Percentiles rank a stretch among this genome's conserved stretches.
Conservation (phyloP, 2,113 vertebrate genomes). For the Uria aalge region DNA sequence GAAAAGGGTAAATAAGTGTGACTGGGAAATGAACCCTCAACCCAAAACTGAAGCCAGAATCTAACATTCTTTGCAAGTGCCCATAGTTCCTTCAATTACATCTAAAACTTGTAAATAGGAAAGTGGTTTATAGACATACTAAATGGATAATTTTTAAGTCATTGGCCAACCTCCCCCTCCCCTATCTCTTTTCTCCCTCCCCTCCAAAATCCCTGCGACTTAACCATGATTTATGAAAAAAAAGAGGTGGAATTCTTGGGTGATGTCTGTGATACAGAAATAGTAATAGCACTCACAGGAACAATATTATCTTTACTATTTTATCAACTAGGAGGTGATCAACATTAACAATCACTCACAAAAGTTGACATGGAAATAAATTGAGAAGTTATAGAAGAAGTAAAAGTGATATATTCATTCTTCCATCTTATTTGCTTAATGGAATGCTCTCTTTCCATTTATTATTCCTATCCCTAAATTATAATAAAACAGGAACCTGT, state of each 20-base stretch:
- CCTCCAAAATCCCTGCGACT: not conserved
- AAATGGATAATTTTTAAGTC: not conserved
- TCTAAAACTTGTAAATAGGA: slow-evolving; percentile 27
- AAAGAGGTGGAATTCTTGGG: not conserved
- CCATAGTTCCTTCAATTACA: slow-evolving; percentile 53
- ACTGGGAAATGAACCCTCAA: slow-evolving; percentile 41
- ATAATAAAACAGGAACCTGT: not conserved
- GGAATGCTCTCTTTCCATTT: not conserved
- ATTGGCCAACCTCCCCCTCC: not conserved
- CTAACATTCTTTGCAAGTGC: slow-evolving; percentile 52
- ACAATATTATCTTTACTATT: slow-evolving; percentile 11
- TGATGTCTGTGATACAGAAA: not conserved
- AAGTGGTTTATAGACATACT: slow-evolving; percentile 47
- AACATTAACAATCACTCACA: slow-evolving; percentile 5
- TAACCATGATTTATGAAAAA: slow-evolving; percentile 18
- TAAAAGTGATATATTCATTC: not conserved
- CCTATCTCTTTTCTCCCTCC: not conserved
- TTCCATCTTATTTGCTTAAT: not conserved
- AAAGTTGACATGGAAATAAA: not conserved
- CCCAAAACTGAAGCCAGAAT: slow-evolving; percentile 37
- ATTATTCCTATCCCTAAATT: not conserved
- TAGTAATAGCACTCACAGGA: not conserved
- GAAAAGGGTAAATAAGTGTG: slow-evolving; percentile 29
- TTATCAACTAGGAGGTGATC: not conserved
- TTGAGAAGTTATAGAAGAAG: not conserved